Percentiles rank a stretch among this genome's conserved stretches.
phyloP scores from a whole-genome alignment of 2,888 invertebrate species.

The Sesia apiformis region DNA sequence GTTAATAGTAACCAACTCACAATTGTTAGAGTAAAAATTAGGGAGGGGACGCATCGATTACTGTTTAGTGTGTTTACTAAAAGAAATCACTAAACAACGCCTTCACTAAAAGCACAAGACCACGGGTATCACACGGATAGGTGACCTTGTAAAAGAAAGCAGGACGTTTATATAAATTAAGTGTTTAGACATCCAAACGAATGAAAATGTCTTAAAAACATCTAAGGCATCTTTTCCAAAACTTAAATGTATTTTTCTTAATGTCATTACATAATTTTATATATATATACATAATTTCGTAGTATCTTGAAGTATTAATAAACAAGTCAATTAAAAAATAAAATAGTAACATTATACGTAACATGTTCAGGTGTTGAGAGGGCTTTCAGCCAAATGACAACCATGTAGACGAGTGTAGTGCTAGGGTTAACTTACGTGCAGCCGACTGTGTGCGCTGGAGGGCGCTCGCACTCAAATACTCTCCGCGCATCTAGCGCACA shows the following conservation, averaged over 20 bases:
- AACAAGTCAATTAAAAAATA: constrained; percentile 46
- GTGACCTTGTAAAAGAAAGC: neutral
- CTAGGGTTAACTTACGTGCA: constrained; percentile 2
- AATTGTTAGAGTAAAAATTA: neutral
- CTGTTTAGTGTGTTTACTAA: neutral
- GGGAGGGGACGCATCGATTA: neutral
- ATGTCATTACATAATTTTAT: constrained; percentile 53
- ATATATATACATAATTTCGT: constrained; percentile 73
- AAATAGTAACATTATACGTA: constrained; percentile 37
- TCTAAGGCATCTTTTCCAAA: constrained; percentile 69
- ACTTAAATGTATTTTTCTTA: constrained; percentile 69
- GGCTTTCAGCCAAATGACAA: constrained; percentile 44
- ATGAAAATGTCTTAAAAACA: constrained; percentile 52
- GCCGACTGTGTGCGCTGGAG: neutral
- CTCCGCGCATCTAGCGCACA: no score
- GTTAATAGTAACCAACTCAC: neutral
- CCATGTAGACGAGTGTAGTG: constrained; percentile 24
- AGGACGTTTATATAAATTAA: constrained; percentile 1
- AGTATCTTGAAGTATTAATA: constrained; percentile 58
- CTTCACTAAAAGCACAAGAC: no score
- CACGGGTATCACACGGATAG: neutral
- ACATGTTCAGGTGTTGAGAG: constrained; percentile 22
- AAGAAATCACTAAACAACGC: neutral
- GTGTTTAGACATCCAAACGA: constrained; percentile 24
- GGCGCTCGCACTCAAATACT: neutral